Conservation (phyloP, 2,113 vertebrate genomes). For the Brachirus orientalis region DNA sequence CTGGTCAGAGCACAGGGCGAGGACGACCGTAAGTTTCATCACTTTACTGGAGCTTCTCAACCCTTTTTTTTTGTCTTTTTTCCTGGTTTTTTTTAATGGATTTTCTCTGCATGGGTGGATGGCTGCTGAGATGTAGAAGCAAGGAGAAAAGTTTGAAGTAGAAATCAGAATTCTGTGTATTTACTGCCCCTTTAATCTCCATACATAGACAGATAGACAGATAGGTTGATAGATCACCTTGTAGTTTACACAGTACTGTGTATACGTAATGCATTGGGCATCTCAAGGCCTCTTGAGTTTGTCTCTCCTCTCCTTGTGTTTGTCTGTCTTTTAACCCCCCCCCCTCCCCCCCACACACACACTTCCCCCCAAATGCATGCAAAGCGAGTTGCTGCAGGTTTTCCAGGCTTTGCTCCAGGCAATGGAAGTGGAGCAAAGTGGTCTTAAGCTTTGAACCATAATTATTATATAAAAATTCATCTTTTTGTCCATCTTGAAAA, state of each 20-base stretch:
- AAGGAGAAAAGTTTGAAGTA: conserved; percentile 42
- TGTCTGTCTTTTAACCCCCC: conserved; percentile 30
- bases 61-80: conserved; percentile 19
- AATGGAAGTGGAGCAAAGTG: background rate
- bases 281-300: conserved; percentile 57
- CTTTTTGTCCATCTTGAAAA: background rate
- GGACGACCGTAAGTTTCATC: conserved; percentile 92
- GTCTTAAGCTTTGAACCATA: background rate
- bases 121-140: conserved; percentile 52
- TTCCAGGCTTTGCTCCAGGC: conserved; percentile 56
- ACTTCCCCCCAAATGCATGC: conserved; percentile 41
- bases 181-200: conserved; percentile 17
- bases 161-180: conserved; percentile 21
- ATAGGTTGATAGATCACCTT: background rate
- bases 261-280: conserved; percentile 57
- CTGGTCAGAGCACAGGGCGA: conserved; percentile 93
- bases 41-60: conserved; percentile 68
- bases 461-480: background rate
- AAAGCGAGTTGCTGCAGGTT: conserved; percentile 79
- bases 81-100: conserved; percentile 54
- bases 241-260: conserved; percentile 11
- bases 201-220: conserved; percentile 7
- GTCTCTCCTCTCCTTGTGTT: conserved; percentile 33
- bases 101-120: conserved; percentile 57
- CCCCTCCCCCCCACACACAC: conserved; percentile 25